A percentile compares a stretch with the other conserved stretches of the same genome.
These are phyloP conservation scores for Harpagoxenus sublaevis DNA, from an alignment of 2,888 invertebrate genomes.

Conservation along the genomic window DNA sequence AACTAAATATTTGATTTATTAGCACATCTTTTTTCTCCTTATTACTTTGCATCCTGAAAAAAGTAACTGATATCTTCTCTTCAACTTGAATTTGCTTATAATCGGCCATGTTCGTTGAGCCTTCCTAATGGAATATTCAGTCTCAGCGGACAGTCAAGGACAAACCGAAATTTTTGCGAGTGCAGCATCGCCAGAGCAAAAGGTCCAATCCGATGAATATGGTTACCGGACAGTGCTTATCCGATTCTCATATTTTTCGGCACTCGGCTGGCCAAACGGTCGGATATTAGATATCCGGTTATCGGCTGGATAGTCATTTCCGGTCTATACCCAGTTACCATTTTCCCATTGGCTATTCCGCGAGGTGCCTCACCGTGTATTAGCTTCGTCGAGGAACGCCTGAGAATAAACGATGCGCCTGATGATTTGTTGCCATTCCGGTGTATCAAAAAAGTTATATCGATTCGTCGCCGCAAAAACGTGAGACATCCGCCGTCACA, in stretches of 20 bases:
- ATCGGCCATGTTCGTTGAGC: neutral
- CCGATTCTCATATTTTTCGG: constrained; percentile 79
- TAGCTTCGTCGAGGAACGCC: constrained; percentile 46
- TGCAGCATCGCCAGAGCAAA: constrained; percentile 28
- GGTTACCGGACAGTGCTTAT: constrained; percentile 73
- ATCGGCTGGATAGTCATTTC: constrained; percentile 77
- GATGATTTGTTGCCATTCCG: constrained; percentile 60
- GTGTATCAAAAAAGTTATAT: constrained; percentile 53
- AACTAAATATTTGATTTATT: neutral
- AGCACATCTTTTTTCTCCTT: neutral
- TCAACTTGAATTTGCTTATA: neutral
- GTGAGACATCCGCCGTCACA: neutral
- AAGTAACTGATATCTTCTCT: neutral
- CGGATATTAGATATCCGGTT: constrained; percentile 81
- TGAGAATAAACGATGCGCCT: constrained; percentile 55
- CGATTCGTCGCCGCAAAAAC: constrained; percentile 34
- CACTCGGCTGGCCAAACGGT: constrained; percentile 73
- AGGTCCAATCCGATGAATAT: constrained; percentile 60
- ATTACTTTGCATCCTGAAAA: neutral
- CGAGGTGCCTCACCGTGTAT: constrained; percentile 42
- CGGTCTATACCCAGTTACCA: constrained; percentile 71
- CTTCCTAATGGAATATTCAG: constrained; percentile 13
- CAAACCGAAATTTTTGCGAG: constrained; percentile 34
- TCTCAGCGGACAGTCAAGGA: neutral
- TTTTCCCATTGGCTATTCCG: constrained; percentile 67